These are phyloP conservation scores for Ceratitis capitata DNA, from an alignment of 1,140 invertebrate species.

Conservation along the genomic window DNA sequence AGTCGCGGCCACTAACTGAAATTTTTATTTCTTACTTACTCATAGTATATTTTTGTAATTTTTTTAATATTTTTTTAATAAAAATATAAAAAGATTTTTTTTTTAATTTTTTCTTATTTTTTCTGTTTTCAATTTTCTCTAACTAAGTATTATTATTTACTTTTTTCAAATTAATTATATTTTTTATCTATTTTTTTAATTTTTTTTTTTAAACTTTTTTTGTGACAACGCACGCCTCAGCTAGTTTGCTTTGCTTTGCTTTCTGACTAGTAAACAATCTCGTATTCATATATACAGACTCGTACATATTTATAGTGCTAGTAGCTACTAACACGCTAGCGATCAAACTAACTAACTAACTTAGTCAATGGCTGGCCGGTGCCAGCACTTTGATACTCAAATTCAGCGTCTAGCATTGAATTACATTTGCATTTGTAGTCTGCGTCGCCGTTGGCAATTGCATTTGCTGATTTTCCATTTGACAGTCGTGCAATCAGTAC, in stretches of 20 bases:
- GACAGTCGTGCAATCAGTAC: neutral
- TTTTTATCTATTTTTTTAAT: neutral
- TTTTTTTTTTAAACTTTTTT: neutral
- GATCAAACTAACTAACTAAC: neutral
- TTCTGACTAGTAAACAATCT: neutral
- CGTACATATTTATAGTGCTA: neutral
- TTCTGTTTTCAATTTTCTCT: neutral
- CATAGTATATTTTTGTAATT: neutral
- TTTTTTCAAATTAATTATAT: slow-evolving; percentile 8
- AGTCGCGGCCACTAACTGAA: neutral
- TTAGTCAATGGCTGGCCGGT: neutral
- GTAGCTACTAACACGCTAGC: neutral
- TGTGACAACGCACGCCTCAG: neutral
- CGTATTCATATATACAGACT: neutral
- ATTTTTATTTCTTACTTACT: neutral
- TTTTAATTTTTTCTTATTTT: neutral
- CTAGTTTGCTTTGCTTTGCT: neutral
- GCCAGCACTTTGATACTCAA: neutral
- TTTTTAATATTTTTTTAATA: neutral
- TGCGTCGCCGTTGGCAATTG: neutral
- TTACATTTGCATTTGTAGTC: slow-evolving; percentile 24
- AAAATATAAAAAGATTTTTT: too few species aligned
- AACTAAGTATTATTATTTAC: slow-evolving; percentile 16
- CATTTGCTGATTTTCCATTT: slow-evolving; percentile 16
- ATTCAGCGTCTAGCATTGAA: slow-evolving; percentile 28